phyloP scores from a whole-genome alignment of 1,140 invertebrate species.

The Drosophila ohnishii region DNA sequence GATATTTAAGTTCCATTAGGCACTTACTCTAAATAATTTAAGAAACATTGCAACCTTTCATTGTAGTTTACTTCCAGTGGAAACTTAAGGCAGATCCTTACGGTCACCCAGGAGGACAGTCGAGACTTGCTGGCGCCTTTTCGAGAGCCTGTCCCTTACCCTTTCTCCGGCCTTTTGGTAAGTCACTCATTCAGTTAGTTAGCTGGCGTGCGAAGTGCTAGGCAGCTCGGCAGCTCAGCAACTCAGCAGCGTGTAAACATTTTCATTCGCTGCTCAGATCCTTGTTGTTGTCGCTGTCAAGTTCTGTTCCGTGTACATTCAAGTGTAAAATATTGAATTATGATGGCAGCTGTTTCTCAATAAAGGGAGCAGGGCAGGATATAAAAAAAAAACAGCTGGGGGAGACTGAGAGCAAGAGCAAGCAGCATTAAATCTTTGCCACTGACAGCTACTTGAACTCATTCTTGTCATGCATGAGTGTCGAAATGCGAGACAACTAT shows the following conservation, averaged over 20 bases:
- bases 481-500: slow-evolving; percentile 37
- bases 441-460: slow-evolving; percentile 76
- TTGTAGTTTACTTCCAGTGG: not conserved
- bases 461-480: slow-evolving; percentile 73
- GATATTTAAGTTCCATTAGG: not conserved
- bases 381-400: slow-evolving; percentile 8
- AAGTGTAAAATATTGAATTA: slow-evolving; percentile 81
- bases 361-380: slow-evolving; percentile 39
- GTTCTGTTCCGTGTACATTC: slow-evolving; percentile 75
- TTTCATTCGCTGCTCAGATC: slow-evolving; percentile 61
- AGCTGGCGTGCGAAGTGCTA: slow-evolving; percentile 55
- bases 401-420: slow-evolving; percentile 12
- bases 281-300: slow-evolving; percentile 60
- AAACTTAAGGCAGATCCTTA: slow-evolving; percentile 16
- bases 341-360: slow-evolving; percentile 80
- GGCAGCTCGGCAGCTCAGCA: slow-evolving; percentile 30
- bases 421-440: slow-evolving; percentile 71
- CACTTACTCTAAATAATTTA: too few relatives aligned
- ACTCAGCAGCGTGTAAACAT: slow-evolving; percentile 75
- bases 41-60: not conserved
- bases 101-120: slow-evolving; percentile 56
- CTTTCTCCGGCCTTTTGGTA: slow-evolving; percentile 15
- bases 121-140: slow-evolving; percentile 60
- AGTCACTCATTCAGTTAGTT: slow-evolving; percentile 37
- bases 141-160: slow-evolving; percentile 7